A percentile compares a stretch with the other conserved stretches of the same genome.
Evolutionary conservation across 2,113 vertebrate genomes (phyloP).

Genomic region (Phodopus roborovskii): DNA sequence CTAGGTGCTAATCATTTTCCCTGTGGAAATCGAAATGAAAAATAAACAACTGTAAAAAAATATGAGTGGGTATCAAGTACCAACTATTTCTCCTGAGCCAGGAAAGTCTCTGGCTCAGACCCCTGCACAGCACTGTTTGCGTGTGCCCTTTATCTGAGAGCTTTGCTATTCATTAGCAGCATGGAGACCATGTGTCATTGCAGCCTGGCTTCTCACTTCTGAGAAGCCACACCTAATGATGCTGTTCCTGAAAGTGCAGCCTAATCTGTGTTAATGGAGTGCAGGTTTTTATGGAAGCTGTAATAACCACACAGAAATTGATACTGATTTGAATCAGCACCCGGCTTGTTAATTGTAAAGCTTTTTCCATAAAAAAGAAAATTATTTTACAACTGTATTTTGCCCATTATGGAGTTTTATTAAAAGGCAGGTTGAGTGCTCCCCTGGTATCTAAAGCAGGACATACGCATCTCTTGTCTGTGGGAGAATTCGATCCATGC

Average conservation of each 20-base stretch:
- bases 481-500: background rate
- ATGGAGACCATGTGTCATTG: background rate
- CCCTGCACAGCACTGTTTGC: background rate
- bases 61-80: background rate
- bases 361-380: slow-evolving; percentile 87
- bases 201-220: background rate
- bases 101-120: background rate
- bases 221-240: slow-evolving; percentile 81
- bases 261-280: slow-evolving; percentile 86
- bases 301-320: slow-evolving; percentile 87
- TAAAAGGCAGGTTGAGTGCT: slow-evolving; percentile 79
- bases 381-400: slow-evolving; percentile 85
- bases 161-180: background rate
- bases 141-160: background rate
- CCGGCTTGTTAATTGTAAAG: slow-evolving; percentile 87
- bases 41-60: background rate
- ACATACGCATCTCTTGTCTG: slow-evolving; percentile 22
- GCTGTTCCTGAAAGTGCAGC: slow-evolving; percentile 82
- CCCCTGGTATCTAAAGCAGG: background rate
- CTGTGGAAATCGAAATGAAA: slow-evolving; percentile 38
- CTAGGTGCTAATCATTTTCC: background rate
- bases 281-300: slow-evolving; percentile 85
- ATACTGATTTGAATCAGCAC: slow-evolving; percentile 86
- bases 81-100: background rate
- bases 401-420: slow-evolving; percentile 83